phyloP scores from a whole-genome alignment of 2,113 vertebrate species.

The Phycodurus eques region DNA sequence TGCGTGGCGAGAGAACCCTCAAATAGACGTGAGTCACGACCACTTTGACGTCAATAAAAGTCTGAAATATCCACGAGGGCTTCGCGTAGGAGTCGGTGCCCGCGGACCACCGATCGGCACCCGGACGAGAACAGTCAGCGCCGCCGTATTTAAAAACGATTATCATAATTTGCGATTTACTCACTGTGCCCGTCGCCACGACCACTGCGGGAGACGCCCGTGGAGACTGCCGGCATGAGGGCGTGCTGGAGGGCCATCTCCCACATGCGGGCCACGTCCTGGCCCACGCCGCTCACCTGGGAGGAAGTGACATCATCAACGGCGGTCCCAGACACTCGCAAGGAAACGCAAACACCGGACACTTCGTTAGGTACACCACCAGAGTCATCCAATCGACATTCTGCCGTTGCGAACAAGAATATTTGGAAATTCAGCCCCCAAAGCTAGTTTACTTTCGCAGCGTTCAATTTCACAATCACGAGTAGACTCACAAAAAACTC shows the following conservation, averaged over 20 bases:
- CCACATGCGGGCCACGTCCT: constrained; percentile 91
- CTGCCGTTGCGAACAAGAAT: too few relatives aligned
- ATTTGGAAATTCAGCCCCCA: too few relatives aligned
- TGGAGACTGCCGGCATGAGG: constrained; percentile 91
- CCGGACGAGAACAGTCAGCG: not conserved
- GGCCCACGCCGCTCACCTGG: constrained; percentile 81
- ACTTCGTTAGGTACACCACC: not conserved
- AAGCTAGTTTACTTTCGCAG: too few relatives aligned
- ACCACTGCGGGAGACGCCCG: constrained; percentile 76
- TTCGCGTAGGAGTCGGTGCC: constrained; percentile 27
- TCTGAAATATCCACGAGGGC: constrained; percentile 42
- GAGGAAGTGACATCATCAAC: not conserved
- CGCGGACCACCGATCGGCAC: not conserved
- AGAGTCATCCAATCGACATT: too few relatives aligned
- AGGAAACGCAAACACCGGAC: not conserved
- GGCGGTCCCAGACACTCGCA: not conserved
- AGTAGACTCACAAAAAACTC: too few relatives aligned
- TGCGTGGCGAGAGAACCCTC: not conserved
- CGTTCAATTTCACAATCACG: too few relatives aligned
- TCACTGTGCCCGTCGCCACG: constrained; percentile 83
- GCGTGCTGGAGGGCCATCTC: constrained; percentile 94
- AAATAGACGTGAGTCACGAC: constrained; percentile 27
- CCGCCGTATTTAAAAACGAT: not conserved
- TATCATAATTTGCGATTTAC: constrained; percentile 25
- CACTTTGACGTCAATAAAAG: constrained; percentile 38